A percentile compares a stretch with the other conserved stretches of the same genome.
Evolutionary conservation across 23 tunicate species (phyloP).

Genomic region (Diplosoma virens): DNA sequence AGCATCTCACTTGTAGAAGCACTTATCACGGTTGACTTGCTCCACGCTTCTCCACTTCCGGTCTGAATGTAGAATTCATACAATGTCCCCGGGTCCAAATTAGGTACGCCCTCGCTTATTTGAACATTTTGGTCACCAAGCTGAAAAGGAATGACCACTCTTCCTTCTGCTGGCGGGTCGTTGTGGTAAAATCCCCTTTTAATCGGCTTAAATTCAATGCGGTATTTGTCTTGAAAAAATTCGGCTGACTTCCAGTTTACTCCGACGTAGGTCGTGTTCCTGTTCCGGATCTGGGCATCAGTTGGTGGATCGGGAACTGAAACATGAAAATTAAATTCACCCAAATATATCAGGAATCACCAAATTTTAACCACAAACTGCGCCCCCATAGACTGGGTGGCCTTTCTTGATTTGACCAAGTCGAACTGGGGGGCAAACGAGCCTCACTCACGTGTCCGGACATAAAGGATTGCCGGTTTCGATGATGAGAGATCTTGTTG

Average conservation of each 20-base stretch:
- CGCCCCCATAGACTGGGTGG: no score
- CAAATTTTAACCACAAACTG: no score
- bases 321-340: no score
- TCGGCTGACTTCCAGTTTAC: slow-evolving; percentile 8
- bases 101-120: not conserved
- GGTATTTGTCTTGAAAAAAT: not conserved
- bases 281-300: not conserved
- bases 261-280: not conserved
- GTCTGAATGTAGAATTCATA: not conserved
- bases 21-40: not conserved
- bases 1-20: not conserved
- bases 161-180: not conserved
- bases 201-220: not conserved
- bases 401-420: no score
- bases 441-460: slow-evolving; percentile 1
- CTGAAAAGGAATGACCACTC: not conserved
- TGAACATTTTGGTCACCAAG: not conserved
- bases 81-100: not conserved
- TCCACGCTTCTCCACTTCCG: not conserved
- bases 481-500: not conserved
- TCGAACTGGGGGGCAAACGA: not conserved
- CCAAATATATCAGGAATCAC: no score
- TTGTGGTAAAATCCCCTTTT: not conserved
- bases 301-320: slow-evolving; percentile 11
- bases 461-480: not conserved